Conservation (phyloP, 2,888 invertebrate genomes). For the Rapana venosa region DNA sequence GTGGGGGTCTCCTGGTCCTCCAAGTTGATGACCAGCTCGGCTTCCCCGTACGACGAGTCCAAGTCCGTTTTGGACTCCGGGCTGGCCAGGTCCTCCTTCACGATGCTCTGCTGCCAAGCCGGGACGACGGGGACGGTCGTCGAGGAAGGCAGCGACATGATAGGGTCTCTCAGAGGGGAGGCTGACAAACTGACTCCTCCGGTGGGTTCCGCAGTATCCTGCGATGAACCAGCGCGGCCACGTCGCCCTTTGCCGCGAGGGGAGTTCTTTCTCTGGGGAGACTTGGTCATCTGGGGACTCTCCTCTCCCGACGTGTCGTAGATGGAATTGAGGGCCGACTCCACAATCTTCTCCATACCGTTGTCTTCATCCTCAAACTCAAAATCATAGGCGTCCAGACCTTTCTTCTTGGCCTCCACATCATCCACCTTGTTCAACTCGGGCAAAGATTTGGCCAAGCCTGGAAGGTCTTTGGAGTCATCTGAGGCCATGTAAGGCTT, state of each 20-base stretch:
- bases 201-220: not conserved
- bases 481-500: not conserved
- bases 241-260: slow-evolving; percentile 35
- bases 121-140: slow-evolving; percentile 9
- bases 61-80: slow-evolving; percentile 50
- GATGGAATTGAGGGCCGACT: not conserved
- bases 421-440: slow-evolving; percentile 33
- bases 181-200: not conserved
- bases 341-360: slow-evolving; percentile 19
- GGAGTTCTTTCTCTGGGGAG: slow-evolving; percentile 30
- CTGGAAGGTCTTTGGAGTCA: not conserved
- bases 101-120: slow-evolving; percentile 33
- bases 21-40: slow-evolving; percentile 52
- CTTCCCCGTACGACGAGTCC: slow-evolving; percentile 52
- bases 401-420: slow-evolving; percentile 40
- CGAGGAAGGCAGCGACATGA: not conserved
- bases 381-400: slow-evolving; percentile 52
- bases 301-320: slow-evolving; percentile 1
- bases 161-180: slow-evolving; percentile 34
- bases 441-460: not conserved
- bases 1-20: slow-evolving; percentile 51
- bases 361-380: slow-evolving; percentile 48
- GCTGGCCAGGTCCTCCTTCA: slow-evolving; percentile 47
- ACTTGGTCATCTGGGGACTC: slow-evolving; percentile 22
- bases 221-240: slow-evolving; percentile 28